Evolutionary conservation across 2,888 invertebrate genomes (phyloP), one percentile per base, ranked within the genome.

Genomic region (Poecilus cupreus): DNA sequence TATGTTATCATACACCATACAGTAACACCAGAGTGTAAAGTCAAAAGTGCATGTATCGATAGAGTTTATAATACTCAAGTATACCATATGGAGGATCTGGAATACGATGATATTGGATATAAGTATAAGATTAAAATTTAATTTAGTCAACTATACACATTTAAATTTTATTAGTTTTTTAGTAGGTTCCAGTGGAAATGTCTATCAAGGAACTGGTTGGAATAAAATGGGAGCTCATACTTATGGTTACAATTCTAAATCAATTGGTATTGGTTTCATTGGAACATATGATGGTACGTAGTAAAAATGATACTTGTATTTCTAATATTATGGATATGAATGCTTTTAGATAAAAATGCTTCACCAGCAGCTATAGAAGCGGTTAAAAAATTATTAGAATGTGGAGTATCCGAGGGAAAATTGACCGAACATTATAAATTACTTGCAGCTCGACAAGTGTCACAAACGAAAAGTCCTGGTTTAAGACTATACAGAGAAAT

Each of bases 171-270:
- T n/a, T 81, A 93, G 93, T 82, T 93, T 93, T 84, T 79, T 93
- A 76, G 89, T 93, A 70, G 92, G 92, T 0, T 91, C 91, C 0
- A 92, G 92, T 85, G 93, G 92, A 0, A 90, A 89, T 77, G 88
- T 93, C 16, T 93, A 92, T 82, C 92, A 93, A 87, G 93, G 92
- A 5, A 89, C 90, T 0, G 92, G 93, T 0, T 93, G 93, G 93
- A 88, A 88, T 75, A 88, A 86, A 81, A 90, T 91, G 11, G 93
- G 93, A 0, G 91, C 92, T 0, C 93, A 93, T 82, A 92, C 93
- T 0, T 85, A 85, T 20, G 88, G 89, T 0, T 92, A 91, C 83
- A 93, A 93, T 83, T 88, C 87, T 32, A 90, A 89, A 85, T 90
- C 93, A 0, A 84, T 93, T 1, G 91, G 91, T 0, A 88, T 93